These are phyloP conservation scores for Scaptomyza reducta DNA, from an alignment of 2,888 invertebrate species.

Conservation along the genomic window DNA sequence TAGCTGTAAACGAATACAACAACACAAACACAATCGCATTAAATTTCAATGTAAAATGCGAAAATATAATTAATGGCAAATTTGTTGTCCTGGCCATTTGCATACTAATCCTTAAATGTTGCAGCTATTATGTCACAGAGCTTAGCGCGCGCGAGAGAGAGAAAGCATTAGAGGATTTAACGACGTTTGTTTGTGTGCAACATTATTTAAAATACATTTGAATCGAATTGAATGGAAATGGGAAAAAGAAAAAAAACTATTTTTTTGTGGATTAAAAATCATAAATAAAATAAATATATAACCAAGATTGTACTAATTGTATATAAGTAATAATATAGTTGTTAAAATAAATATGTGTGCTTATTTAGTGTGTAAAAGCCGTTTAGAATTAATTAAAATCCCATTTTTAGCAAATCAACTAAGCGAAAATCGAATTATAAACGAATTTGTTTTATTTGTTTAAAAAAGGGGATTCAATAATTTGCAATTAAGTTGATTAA, in stretches of 20 bases:
- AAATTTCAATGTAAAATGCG: constrained; percentile 24
- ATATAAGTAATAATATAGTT: not conserved
- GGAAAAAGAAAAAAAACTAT: not conserved
- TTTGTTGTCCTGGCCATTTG: constrained; percentile 19
- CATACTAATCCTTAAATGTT: constrained; percentile 38
- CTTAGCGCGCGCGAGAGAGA: constrained; percentile 9
- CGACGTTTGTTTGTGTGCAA: not conserved
- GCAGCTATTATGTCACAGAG: constrained; percentile 19
- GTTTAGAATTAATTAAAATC: not conserved
- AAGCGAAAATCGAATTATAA: not conserved
- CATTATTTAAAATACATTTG: constrained; percentile 49
- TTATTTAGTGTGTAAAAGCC: not conserved
- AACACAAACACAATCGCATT: constrained; percentile 38
- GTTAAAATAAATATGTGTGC: not conserved
- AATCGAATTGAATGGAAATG: constrained; percentile 35
- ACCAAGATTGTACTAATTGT: not conserved
- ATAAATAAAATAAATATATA: not conserved
- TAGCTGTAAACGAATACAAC: constrained; percentile 12
- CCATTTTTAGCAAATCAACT: not conserved
- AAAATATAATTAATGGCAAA: constrained; percentile 46
- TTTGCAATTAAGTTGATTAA: not conserved
- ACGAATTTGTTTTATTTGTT: not conserved
- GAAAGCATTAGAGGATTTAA: not conserved
- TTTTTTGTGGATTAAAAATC: not conserved
- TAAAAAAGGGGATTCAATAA: not conserved